A percentile compares a stretch with the other conserved stretches of the same genome.
These are phyloP conservation scores for Lapara coniferarum DNA, from an alignment of 2,888 invertebrate species.

Conservation along the genomic window DNA sequence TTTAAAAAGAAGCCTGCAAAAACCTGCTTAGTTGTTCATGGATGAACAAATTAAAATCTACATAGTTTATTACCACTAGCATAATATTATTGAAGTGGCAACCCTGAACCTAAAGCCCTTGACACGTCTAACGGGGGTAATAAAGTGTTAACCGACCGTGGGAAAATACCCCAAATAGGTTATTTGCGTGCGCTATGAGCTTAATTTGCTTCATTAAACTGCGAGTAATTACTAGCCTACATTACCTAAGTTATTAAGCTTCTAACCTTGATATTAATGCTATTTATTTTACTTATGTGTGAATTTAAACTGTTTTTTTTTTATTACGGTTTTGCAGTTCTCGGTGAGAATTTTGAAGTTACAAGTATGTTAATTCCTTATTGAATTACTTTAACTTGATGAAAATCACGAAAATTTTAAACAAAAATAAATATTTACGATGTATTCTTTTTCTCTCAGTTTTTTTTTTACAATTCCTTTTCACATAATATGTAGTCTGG, in stretches of 20 bases:
- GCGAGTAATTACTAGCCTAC: not conserved
- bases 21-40: too few species aligned
- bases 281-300: not conserved
- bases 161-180: constrained; percentile 6
- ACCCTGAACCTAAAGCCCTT: not conserved
- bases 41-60: too few species aligned
- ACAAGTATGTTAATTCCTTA: too few species aligned
- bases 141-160: constrained; percentile 8
- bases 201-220: constrained; percentile 17
- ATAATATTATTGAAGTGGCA: not conserved
- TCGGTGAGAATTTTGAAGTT: too few species aligned
- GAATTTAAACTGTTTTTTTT: not conserved
- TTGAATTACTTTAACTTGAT: too few species aligned
- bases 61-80: not conserved
- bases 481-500: too few species aligned
- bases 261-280: not conserved
- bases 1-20: too few species aligned
- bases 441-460: too few species aligned
- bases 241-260: not conserved
- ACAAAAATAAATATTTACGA: too few species aligned
- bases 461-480: too few species aligned
- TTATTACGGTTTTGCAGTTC: too few species aligned
- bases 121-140: not conserved
- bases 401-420: too few species aligned
- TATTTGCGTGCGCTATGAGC: constrained; percentile 7